These are phyloP conservation scores for Labia minor DNA, from an alignment of 2,888 invertebrate species.

Conservation along the genomic window DNA sequence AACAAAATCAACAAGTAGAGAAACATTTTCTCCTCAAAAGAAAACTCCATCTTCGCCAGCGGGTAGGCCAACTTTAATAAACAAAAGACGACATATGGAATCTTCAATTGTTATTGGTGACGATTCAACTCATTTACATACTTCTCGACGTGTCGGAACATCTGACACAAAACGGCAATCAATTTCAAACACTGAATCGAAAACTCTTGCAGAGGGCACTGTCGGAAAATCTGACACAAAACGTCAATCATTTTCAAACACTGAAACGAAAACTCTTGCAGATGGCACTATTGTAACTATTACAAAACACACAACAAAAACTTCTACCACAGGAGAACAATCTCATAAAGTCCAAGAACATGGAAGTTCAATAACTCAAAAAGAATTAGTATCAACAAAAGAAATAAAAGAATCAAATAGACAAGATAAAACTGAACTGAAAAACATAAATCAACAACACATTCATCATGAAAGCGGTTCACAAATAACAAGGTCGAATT, in stretches of 20 bases:
- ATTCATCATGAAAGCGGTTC: slow-evolving; percentile 14
- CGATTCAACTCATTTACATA: slow-evolving; percentile 43
- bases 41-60: slow-evolving; percentile 39
- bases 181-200: slow-evolving; percentile 34
- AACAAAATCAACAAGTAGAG: slow-evolving; percentile 42
- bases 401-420: neutral
- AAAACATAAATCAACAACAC: too few species aligned
- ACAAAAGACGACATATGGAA: slow-evolving; percentile 51
- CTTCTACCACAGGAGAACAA: slow-evolving; percentile 20
- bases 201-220: slow-evolving; percentile 42
- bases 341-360: slow-evolving; percentile 30
- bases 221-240: slow-evolving; percentile 33
- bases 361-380: slow-evolving; percentile 14
- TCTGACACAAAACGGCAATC: slow-evolving; percentile 30
- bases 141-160: slow-evolving; percentile 37
- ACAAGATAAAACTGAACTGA: neutral
- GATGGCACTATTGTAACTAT: slow-evolving; percentile 40
- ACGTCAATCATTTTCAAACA: slow-evolving; percentile 28
- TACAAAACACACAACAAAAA: slow-evolving; percentile 23
- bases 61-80: slow-evolving; percentile 41
- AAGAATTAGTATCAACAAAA: neutral
- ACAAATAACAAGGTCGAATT: neutral
- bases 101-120: slow-evolving; percentile 53
- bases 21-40: slow-evolving; percentile 46
- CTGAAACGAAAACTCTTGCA: slow-evolving; percentile 38